These are phyloP conservation scores for Etheostoma perlongum DNA, from an alignment of 2,797 vertebrate genomes.

Conservation along the genomic window DNA sequence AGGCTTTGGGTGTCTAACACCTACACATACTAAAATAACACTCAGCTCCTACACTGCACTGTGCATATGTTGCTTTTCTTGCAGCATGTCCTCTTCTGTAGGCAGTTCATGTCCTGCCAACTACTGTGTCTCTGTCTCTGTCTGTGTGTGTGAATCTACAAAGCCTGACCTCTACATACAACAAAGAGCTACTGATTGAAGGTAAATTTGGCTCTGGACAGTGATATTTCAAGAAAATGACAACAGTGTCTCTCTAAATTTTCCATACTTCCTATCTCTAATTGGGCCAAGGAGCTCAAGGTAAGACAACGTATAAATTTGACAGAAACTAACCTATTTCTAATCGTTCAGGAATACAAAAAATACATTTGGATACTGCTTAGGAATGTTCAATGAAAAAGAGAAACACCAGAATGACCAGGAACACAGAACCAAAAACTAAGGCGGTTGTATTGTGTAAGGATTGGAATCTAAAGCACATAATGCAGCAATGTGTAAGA, in stretches of 20 bases:
- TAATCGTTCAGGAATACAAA: too few species aligned
- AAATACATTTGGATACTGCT: too few species aligned
- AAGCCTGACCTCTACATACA: conserved; percentile 3
- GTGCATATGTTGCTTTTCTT: conserved; percentile 24
- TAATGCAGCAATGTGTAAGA: too few species aligned
- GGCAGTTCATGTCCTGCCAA: conserved; percentile 61
- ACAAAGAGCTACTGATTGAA: conserved; percentile 20
- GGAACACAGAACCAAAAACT: too few species aligned
- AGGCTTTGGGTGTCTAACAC: conserved; percentile 58
- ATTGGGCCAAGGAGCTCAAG: neutral
- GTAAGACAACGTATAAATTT: neutral
- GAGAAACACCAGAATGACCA: too few species aligned
- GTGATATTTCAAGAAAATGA: too few species aligned
- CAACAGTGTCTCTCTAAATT: neutral
- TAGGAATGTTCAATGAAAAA: too few species aligned
- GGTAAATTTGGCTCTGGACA: too few species aligned
- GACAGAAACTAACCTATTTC: too few species aligned
- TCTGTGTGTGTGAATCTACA: neutral
- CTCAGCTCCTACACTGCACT: conserved; percentile 34
- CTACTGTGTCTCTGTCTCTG: conserved; percentile 15
- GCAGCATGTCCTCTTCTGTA: conserved; percentile 37
- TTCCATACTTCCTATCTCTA: neutral
- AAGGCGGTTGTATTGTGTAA: too few species aligned
- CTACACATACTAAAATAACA: conserved; percentile 64
- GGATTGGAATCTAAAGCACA: too few species aligned